Conservation (phyloP, 1,140 invertebrate genomes). For the Drosophila azteca region DNA sequence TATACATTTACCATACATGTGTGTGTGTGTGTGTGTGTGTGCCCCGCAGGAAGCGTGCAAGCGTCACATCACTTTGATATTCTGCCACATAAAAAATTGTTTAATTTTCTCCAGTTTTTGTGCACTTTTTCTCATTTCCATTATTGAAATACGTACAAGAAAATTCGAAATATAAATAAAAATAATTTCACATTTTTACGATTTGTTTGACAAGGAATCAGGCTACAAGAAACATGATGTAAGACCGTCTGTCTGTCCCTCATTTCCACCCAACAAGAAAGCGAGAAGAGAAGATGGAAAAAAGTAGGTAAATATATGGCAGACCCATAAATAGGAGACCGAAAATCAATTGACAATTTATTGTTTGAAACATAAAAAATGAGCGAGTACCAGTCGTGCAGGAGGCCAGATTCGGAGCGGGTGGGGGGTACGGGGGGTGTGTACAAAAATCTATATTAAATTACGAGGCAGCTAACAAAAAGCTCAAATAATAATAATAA, state of each 20-base stretch:
- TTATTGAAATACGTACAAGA: conserved; percentile 72
- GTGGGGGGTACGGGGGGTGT: neutral
- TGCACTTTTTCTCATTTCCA: conserved; percentile 11
- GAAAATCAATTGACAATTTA: conserved; percentile 81
- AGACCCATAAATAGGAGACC: conserved; percentile 71
- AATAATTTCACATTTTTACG: conserved; percentile 58
- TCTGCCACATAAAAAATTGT: conserved; percentile 48
- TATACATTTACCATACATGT: conserved; percentile 6
- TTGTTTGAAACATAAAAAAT: conserved; percentile 73
- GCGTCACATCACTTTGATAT: conserved; percentile 42
- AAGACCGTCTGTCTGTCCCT: conserved; percentile 27
- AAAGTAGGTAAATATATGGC: conserved; percentile 55
- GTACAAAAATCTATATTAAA: conserved; percentile 73
- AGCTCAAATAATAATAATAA: conserved; percentile 76
- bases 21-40: conserved; percentile 10
- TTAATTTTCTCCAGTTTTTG: conserved; percentile 58
- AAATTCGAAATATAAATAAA: conserved; percentile 57
- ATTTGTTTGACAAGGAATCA: conserved; percentile 68
- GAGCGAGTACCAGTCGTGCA: conserved; percentile 7
- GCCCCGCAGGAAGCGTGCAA: conserved; percentile 25
- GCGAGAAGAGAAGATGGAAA: conserved; percentile 6
- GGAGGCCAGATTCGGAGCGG: too few relatives aligned
- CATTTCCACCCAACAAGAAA: conserved; percentile 29
- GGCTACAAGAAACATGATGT: conserved; percentile 22
- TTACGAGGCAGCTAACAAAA: conserved; percentile 71